A percentile compares a stretch with the other conserved stretches of the same genome.
Conservation (phyloP, 2,113 vertebrate genomes). For the Saguinus midas region DNA sequence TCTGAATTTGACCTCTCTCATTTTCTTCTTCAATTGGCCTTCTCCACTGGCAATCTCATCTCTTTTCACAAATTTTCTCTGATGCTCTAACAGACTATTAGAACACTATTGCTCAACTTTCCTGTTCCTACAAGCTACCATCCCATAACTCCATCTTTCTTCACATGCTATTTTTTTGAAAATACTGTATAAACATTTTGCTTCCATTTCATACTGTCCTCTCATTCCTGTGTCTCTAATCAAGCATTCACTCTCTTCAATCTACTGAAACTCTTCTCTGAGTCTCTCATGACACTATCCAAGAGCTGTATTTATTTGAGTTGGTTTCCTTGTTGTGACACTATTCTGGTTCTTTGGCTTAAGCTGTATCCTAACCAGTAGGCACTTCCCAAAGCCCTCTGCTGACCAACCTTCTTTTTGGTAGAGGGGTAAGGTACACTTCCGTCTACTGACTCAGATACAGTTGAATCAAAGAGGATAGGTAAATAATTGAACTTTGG, state of each 20-base stretch:
- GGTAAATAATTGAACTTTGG: background rate
- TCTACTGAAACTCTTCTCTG: background rate
- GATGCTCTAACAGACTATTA: background rate
- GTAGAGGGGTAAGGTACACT: background rate
- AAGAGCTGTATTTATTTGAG: background rate
- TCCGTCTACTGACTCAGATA: too few relatives aligned
- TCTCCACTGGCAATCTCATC: background rate
- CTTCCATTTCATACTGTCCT: background rate
- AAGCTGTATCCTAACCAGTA: background rate
- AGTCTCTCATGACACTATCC: background rate
- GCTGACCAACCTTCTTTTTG: background rate
- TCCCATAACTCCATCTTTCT: background rate
- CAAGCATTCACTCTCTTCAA: background rate
- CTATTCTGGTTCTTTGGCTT: background rate
- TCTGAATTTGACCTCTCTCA: background rate
- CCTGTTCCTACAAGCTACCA: background rate
- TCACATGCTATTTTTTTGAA: background rate
- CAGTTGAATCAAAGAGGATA: too few relatives aligned
- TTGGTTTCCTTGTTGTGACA: background rate
- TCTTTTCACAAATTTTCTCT: background rate
- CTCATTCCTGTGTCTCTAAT: background rate
- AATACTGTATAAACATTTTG: background rate
- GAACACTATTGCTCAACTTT: background rate
- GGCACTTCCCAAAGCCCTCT: background rate
- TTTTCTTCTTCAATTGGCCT: background rate